These are phyloP conservation scores for Mustelus asterias DNA, from an alignment of 2,113 vertebrate genomes.

Conservation along the genomic window DNA sequence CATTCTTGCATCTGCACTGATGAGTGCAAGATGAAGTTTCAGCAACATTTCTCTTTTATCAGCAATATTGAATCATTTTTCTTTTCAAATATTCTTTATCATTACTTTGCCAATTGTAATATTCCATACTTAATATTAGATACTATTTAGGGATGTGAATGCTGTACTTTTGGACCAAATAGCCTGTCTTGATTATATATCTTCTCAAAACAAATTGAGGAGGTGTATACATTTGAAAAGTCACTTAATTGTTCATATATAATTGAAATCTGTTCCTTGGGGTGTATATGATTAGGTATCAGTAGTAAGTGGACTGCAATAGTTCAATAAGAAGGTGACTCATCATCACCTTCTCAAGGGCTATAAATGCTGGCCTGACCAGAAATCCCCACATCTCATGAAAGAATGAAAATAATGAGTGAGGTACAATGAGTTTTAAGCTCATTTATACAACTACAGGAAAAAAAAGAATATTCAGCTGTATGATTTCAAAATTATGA, in stretches of 20 bases:
- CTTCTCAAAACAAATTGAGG: not conserved
- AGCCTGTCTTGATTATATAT: not conserved
- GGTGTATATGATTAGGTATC: not conserved
- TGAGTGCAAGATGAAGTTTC: too few relatives aligned
- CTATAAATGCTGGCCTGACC: too few relatives aligned
- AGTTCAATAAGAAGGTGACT: too few relatives aligned
- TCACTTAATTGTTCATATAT: not conserved
- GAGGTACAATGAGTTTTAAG: not conserved
- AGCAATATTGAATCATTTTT: not conserved
- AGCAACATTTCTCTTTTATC: too few relatives aligned
- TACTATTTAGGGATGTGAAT: not conserved
- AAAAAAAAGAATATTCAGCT: not conserved
- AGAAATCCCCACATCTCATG: too few relatives aligned
- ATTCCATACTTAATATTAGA: not conserved
- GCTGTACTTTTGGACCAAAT: not conserved
- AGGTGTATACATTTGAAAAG: not conserved
- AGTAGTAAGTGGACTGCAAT: too few relatives aligned
- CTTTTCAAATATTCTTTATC: not conserved
- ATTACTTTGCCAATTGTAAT: not conserved
- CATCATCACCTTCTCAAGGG: too few relatives aligned
- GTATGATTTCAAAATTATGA: not conserved
- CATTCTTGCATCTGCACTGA: not conserved
- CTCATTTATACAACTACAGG: not conserved
- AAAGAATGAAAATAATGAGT: not conserved
- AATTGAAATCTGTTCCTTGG: too few relatives aligned